These are phyloP conservation scores for Sturnira hondurensis DNA, from an alignment of 2,113 vertebrate species.

Conservation along the genomic window DNA sequence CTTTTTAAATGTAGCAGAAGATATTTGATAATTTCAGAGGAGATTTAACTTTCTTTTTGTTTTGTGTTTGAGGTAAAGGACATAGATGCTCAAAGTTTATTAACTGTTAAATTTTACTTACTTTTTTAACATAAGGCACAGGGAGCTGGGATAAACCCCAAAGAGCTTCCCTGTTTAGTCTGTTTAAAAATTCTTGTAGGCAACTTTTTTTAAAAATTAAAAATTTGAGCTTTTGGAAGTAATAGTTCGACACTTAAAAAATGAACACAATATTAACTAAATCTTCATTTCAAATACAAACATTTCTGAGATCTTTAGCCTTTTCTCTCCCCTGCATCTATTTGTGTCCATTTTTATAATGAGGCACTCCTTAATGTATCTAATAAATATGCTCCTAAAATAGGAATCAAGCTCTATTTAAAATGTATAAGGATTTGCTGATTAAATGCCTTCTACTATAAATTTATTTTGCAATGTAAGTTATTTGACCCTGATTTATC, in stretches of 20 bases:
- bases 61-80: conserved; percentile 18
- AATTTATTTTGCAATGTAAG: conserved; percentile 37
- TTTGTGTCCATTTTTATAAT: conserved; percentile 29
- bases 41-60: conserved; percentile 21
- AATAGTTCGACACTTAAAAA: not conserved
- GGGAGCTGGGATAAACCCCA: not conserved
- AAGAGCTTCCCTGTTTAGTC: not conserved
- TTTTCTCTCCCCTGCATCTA: not conserved
- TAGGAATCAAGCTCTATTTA: conserved; percentile 20
- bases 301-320: not conserved
- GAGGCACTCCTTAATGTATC: not conserved
- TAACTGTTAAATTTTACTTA: not conserved
- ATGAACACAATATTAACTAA: conserved; percentile 20
- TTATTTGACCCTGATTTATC: conserved; percentile 37
- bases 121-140: not conserved
- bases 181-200: conserved; percentile 44
- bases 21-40: not conserved
- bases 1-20: not conserved
- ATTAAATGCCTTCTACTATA: not conserved
- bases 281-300: conserved; percentile 5
- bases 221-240: not conserved
- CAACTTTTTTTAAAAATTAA: conserved; percentile 32
- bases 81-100: not conserved
- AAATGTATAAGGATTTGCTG: not conserved
- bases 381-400: conserved; percentile 17